Evolutionary conservation across 2,113 vertebrate genomes (phyloP).

Genomic region (cat (Felis catus)): DNA sequence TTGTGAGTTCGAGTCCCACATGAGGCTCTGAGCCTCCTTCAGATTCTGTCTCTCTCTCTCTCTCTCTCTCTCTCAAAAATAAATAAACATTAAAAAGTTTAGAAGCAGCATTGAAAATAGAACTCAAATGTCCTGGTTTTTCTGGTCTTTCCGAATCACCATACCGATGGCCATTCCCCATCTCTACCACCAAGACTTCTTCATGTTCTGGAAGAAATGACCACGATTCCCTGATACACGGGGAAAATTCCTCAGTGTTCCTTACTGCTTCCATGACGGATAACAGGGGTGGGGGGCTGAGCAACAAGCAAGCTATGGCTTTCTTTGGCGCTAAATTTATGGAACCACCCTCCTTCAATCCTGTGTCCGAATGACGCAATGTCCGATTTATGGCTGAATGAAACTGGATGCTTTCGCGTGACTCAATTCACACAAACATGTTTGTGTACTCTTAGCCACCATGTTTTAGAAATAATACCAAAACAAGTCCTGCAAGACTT

Average conservation of each 20-base stretch:
- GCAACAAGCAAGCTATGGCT: background rate
- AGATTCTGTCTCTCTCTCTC: no score
- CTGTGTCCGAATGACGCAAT: background rate
- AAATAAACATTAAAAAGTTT: no score
- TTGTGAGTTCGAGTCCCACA: no score
- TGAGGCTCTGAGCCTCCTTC: no score
- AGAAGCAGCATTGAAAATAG: background rate
- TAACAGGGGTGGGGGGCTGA: background rate
- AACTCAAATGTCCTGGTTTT: background rate
- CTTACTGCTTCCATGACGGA: background rate
- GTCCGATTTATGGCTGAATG: background rate
- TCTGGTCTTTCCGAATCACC: background rate
- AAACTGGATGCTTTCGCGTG: background rate
- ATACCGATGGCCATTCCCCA: background rate
- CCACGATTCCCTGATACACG: background rate
- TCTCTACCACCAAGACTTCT: background rate
- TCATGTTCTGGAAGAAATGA: background rate
- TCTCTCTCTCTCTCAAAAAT: no score
- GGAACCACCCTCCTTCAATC: background rate
- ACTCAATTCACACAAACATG: background rate
- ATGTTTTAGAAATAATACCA: constrained; percentile 13
- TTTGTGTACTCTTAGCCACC: background rate
- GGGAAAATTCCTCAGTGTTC: background rate
- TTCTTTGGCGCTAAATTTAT: background rate
- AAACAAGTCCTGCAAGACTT: background rate